Conservation (phyloP, 2,797 vertebrate species). For the Peromyscus attwateri region DNA sequence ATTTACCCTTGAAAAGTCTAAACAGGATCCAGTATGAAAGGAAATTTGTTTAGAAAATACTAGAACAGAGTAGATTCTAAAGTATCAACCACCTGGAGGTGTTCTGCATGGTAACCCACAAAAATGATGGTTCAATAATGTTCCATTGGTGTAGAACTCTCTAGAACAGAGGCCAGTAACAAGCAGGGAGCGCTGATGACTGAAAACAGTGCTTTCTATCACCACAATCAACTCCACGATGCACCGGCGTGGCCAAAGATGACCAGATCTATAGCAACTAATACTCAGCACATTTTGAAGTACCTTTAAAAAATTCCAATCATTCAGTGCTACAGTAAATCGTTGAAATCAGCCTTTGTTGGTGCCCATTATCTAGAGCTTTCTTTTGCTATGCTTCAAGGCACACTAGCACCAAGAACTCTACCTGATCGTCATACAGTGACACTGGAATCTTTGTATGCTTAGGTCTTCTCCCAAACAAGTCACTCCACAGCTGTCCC, state of each 20-base stretch:
- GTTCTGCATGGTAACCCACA: background rate
- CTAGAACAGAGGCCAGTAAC: background rate
- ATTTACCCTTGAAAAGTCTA: background rate
- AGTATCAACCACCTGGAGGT: background rate
- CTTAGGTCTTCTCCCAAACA: background rate
- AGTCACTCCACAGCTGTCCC: background rate
- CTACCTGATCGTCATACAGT: background rate
- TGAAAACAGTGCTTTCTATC: background rate
- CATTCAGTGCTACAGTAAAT: background rate
- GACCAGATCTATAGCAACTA: background rate
- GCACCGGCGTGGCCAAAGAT: background rate
- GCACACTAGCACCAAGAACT: background rate
- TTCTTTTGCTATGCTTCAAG: background rate
- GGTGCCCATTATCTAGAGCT: background rate
- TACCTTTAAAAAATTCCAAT: background rate
- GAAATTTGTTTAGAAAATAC: background rate
- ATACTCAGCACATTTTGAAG: background rate
- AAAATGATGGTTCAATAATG: background rate
- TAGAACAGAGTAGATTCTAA: background rate
- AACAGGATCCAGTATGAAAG: conserved; percentile 16
- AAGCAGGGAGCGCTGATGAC: background rate
- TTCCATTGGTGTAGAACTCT: background rate
- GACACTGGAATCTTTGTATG: background rate
- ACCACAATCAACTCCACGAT: background rate
- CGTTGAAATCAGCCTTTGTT: background rate